A percentile compares a stretch with the other conserved stretches of the same genome.
These are phyloP conservation scores for Gymnothorax reevesii DNA, from an alignment of 2,797 vertebrate genomes.

Conservation along the genomic window DNA sequence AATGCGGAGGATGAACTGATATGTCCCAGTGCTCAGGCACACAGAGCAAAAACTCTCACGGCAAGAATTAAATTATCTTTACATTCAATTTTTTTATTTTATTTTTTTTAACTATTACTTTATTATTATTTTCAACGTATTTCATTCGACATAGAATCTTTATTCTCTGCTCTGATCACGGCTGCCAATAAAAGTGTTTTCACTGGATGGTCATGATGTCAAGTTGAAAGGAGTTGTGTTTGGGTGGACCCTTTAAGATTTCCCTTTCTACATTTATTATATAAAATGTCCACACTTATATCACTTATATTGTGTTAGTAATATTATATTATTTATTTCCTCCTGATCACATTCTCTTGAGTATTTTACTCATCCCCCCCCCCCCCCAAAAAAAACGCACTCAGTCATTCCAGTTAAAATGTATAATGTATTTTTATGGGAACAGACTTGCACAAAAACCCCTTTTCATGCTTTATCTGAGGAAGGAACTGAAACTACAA, in stretches of 20 bases:
- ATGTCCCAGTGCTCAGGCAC: background rate
- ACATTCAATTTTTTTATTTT: background rate
- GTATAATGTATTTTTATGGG: too few relatives aligned
- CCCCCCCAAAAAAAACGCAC: too few relatives aligned
- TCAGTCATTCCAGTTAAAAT: background rate
- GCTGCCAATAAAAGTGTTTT: background rate
- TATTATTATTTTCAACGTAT: too few relatives aligned
- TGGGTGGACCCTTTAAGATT: too few relatives aligned
- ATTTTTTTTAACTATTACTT: background rate
- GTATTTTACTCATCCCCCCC: background rate
- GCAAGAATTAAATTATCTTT: too few relatives aligned
- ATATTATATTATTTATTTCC: too few relatives aligned
- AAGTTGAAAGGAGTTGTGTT: too few relatives aligned
- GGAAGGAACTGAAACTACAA: background rate
- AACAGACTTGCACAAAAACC: background rate
- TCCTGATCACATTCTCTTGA: too few relatives aligned
- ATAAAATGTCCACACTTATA: too few relatives aligned
- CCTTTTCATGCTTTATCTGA: background rate
- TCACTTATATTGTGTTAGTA: too few relatives aligned
- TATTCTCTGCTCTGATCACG: background rate
- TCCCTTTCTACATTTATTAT: too few relatives aligned
- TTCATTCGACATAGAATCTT: background rate
- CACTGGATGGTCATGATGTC: background rate
- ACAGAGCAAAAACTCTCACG: background rate
- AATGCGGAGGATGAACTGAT: background rate